Evolutionary conservation across 2,113 vertebrate species (phyloP).

Genomic region (Sphaerodactylus townsendi): DNA sequence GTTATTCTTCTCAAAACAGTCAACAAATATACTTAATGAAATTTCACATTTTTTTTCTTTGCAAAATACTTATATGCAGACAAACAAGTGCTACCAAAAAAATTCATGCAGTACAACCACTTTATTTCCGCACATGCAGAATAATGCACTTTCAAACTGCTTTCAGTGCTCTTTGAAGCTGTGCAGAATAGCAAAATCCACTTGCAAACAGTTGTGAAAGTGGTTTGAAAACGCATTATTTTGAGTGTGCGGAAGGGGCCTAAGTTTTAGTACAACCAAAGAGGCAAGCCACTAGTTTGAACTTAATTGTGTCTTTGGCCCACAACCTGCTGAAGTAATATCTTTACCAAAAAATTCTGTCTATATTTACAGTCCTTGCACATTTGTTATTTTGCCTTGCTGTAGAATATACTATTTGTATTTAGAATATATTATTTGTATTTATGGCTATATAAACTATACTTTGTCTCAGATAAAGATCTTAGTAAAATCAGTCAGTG

Average conservation of each 20-base stretch:
- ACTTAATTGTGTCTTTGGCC: background rate
- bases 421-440: background rate
- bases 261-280: background rate
- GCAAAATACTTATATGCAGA: background rate
- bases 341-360: background rate
- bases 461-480: too few relatives aligned
- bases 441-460: background rate
- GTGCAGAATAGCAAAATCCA: too few relatives aligned
- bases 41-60: background rate
- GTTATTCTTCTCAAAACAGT: background rate
- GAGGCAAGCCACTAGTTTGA: background rate
- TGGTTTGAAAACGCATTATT: too few relatives aligned
- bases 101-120: background rate
- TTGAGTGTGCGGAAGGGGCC: too few relatives aligned
- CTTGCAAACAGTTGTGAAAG: too few relatives aligned
- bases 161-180: too few relatives aligned
- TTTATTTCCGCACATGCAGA: too few relatives aligned
- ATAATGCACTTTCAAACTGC: too few relatives aligned
- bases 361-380: too few relatives aligned
- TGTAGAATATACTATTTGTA: background rate
- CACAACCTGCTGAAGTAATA: background rate
- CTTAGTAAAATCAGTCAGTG: too few relatives aligned
- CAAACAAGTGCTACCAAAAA: background rate
- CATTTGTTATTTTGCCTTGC: background rate
- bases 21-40: background rate